Evolutionary conservation across 2,888 invertebrate species (phyloP).

Genomic region (Trachelus tabidus): DNA sequence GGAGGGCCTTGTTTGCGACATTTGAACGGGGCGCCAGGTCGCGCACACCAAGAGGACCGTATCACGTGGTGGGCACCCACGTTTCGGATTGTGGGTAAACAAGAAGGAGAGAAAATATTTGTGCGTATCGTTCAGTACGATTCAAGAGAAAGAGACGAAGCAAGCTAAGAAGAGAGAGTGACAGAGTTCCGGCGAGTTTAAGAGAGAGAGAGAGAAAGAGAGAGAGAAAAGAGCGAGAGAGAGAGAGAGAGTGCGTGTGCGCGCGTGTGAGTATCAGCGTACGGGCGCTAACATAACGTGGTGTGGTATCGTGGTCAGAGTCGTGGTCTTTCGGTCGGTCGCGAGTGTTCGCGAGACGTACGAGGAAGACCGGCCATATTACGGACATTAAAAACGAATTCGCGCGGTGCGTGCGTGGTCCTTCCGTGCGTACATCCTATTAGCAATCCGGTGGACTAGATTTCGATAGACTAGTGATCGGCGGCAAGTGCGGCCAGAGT

Average conservation of each 20-base stretch:
- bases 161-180: background rate
- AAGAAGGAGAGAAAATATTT: constrained; percentile 40
- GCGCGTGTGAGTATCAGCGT: constrained; percentile 14
- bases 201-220: constrained; percentile 3
- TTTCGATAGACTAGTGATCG: constrained; percentile 17
- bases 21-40: constrained; percentile 25
- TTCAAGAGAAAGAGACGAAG: background rate
- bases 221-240: background rate
- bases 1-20: background rate
- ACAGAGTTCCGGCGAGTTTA: background rate
- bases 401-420: constrained; percentile 29
- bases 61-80: constrained; percentile 65
- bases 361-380: constrained; percentile 50
- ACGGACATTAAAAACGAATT: constrained; percentile 40
- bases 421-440: constrained; percentile 28
- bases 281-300: constrained; percentile 3
- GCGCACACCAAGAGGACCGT: constrained; percentile 17
- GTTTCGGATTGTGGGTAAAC: constrained; percentile 66
- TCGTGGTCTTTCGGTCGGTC: background rate
- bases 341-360: constrained; percentile 21
- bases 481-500: too few species aligned
- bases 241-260: background rate
- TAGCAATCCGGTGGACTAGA: constrained; percentile 11
- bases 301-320: constrained; percentile 11
- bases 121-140: constrained; percentile 16